Percentiles rank a stretch among this genome's conserved stretches.
phyloP scores from a whole-genome alignment of 2,113 vertebrate genomes.

The Forbesichthys agassizii region DNA sequence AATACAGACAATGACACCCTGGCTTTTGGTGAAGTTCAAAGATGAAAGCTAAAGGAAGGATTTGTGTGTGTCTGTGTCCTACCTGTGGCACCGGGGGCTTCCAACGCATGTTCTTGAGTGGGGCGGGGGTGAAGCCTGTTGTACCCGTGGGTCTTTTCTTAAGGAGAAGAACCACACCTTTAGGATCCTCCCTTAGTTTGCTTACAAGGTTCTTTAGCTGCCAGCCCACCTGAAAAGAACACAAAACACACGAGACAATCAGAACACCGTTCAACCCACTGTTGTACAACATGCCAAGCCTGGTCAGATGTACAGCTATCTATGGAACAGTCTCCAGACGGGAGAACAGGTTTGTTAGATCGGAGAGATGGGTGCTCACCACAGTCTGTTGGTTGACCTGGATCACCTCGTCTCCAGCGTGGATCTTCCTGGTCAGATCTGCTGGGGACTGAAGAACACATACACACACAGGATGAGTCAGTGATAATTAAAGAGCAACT shows the following conservation, averaged over 20 bases:
- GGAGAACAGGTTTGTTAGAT: not conserved
- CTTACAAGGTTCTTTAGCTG: slow-evolving; percentile 93
- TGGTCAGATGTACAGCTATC: not conserved
- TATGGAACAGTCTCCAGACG: not conserved
- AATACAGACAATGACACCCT: slow-evolving; percentile 23
- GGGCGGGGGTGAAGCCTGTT: slow-evolving; percentile 89
- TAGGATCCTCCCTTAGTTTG: slow-evolving; percentile 91
- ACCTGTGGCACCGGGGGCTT: slow-evolving; percentile 93
- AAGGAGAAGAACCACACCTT: slow-evolving; percentile 86
- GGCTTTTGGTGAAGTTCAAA: slow-evolving; percentile 15
- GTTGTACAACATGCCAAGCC: too few relatives aligned
- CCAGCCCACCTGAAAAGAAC: slow-evolving; percentile 88
- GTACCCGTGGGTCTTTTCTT: slow-evolving; percentile 94
- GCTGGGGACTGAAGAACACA: slow-evolving; percentile 86
- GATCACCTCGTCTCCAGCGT: slow-evolving; percentile 97
- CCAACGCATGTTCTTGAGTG: slow-evolving; percentile 96
- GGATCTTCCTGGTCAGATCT: slow-evolving; percentile 91
- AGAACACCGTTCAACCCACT: not conserved
- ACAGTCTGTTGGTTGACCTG: slow-evolving; percentile 96
- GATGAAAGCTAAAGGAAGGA: slow-evolving; percentile 13
- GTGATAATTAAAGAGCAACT: not conserved
- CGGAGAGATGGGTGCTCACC: slow-evolving; percentile 75
- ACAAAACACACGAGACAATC: not conserved
- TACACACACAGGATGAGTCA: not conserved
- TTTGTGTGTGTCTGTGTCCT: slow-evolving; percentile 7